Evolutionary conservation across 35 echinoderm and acorn worm genomes (phyloP).

Genomic region (Lytechinus variegatus): DNA sequence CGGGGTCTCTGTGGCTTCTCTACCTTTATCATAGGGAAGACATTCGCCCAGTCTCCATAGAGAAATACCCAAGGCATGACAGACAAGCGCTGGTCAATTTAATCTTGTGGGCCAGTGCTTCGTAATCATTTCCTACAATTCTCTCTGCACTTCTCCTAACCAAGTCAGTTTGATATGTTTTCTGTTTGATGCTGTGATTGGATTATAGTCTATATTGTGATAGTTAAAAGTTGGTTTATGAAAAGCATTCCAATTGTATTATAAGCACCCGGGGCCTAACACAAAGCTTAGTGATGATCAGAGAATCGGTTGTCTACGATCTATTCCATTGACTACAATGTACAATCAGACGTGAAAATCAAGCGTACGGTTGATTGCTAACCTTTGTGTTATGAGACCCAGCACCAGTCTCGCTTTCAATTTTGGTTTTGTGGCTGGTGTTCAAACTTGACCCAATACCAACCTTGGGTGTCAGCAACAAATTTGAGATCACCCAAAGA

Average conservation of each 20-base stretch:
- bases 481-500: no score
- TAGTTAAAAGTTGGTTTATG: no score
- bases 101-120: constrained; percentile 54
- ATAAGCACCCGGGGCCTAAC: no score
- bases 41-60: constrained; percentile 39
- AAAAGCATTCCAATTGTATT: no score
- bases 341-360: no score
- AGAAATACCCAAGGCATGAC: constrained; percentile 48
- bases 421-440: no score
- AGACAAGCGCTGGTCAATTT: constrained; percentile 54
- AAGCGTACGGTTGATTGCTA: no score
- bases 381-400: not conserved
- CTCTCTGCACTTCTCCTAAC: not conserved
- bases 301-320: no score
- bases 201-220: not conserved
- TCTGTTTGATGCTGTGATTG: not conserved
- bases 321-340: no score
- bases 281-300: no score
- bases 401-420: not conserved
- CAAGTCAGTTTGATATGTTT: not conserved
- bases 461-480: no score
- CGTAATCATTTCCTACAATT: constrained; percentile 47
- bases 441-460: no score
- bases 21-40: not conserved
- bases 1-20: not conserved